A percentile compares a stretch with the other conserved stretches of the same genome.
Evolutionary conservation across 2,888 invertebrate species (phyloP).

Genomic region (Parasteatoda lunata): DNA sequence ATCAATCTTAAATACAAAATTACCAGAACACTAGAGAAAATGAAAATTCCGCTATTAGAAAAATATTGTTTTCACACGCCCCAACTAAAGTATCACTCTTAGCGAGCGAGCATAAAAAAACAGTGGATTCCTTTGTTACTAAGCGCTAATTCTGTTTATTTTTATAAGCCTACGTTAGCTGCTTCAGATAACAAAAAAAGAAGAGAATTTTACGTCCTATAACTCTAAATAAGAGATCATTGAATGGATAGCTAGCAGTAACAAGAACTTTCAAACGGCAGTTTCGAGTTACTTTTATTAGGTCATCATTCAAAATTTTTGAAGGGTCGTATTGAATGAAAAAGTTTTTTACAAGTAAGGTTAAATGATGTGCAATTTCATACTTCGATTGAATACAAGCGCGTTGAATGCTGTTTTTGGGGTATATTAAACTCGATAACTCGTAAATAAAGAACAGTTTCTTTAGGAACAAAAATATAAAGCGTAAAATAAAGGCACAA

Average conservation of each 20-base stretch:
- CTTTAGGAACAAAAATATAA: background rate
- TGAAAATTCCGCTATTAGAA: conserved; percentile 30
- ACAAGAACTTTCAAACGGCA: conserved; percentile 2
- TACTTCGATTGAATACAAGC: background rate
- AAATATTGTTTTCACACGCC: conserved; percentile 25
- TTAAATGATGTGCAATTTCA: conserved; percentile 4
- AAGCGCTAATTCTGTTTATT: conserved; percentile 38
- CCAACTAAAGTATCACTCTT: conserved; percentile 12
- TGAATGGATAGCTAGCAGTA: background rate
- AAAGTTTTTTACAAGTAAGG: conserved; percentile 6
- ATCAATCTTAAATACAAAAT: no score
- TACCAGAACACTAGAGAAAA: conserved; percentile 17
- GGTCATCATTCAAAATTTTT: conserved; percentile 19
- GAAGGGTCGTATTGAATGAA: conserved; percentile 19
- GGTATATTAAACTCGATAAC: background rate
- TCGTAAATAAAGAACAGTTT: background rate
- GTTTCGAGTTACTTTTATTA: conserved; percentile 30
- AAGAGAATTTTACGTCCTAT: conserved; percentile 25
- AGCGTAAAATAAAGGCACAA: background rate
- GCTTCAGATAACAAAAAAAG: conserved; percentile 16
- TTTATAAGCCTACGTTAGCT: conserved; percentile 22
- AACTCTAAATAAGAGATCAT: conserved; percentile 20
- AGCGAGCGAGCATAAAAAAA: conserved; percentile 27
- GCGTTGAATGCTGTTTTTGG: background rate
- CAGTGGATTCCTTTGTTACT: conserved; percentile 38